These are phyloP conservation scores for Hermodice carunculata DNA, from an alignment of 2,888 invertebrate species.

Conservation along the genomic window DNA sequence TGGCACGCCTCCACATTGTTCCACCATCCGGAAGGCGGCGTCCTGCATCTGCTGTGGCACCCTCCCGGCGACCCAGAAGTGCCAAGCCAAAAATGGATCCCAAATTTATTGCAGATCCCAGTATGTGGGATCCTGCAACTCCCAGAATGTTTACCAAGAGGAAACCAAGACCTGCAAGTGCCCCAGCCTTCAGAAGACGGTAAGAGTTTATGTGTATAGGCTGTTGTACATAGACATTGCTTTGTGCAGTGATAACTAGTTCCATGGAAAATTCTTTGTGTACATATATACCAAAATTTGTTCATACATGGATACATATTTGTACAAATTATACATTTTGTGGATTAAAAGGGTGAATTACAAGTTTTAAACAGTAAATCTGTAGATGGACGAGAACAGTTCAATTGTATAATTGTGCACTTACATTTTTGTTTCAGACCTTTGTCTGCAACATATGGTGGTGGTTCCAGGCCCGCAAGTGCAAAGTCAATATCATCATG, in stretches of 20 bases:
- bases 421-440: constrained; percentile 11
- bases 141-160: constrained; percentile 47
- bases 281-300: no score
- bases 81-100: constrained; percentile 64
- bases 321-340: no score
- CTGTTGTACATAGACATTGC: no score
- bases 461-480: constrained; percentile 25
- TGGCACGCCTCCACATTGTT: constrained; percentile 55
- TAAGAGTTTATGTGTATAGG: no score
- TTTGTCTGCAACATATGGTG: constrained; percentile 10
- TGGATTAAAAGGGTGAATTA: no score
- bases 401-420: no score
- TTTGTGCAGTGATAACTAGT: no score
- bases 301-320: no score
- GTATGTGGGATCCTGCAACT: constrained; percentile 63
- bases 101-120: constrained; percentile 64
- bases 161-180: constrained; percentile 56
- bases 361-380: no score
- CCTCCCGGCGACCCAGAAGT: constrained; percentile 13
- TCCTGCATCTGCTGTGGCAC: constrained; percentile 52
- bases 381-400: no score
- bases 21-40: constrained; percentile 45
- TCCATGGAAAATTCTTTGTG: no score
- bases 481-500: constrained; percentile 33
- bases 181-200: constrained; percentile 48